Evolutionary conservation across 1,140 invertebrate genomes (phyloP).

Genomic region (Drosophila orena): DNA sequence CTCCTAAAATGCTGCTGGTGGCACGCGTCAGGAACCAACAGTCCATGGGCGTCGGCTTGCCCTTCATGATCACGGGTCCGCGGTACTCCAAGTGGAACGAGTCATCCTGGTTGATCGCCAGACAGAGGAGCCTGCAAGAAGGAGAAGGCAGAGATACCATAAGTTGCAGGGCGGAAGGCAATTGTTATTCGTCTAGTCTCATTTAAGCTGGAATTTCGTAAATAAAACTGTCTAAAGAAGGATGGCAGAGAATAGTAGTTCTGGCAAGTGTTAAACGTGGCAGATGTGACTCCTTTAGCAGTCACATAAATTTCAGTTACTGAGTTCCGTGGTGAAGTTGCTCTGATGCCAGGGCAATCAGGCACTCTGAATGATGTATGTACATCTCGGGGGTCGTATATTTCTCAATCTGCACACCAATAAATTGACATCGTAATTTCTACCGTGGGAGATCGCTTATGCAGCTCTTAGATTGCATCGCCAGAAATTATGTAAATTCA

Average conservation of each 20-base stretch:
- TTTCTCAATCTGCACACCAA: constrained; percentile 22
- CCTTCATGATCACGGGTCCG: constrained; percentile 98
- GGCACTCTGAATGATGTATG: constrained; percentile 37
- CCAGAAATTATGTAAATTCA: constrained; percentile 45
- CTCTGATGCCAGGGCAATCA: constrained; percentile 10
- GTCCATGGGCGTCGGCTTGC: constrained; percentile 97
- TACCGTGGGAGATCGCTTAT: constrained; percentile 11
- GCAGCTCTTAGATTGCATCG: constrained; percentile 35
- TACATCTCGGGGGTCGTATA: constrained; percentile 12
- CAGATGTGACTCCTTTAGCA: constrained; percentile 15
- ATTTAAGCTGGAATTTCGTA: neutral
- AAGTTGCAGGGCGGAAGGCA: neutral
- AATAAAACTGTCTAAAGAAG: too few relatives aligned
- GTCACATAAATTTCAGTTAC: constrained; percentile 29
- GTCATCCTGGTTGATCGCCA: constrained; percentile 93
- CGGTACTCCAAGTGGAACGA: constrained; percentile 94
- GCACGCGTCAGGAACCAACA: constrained; percentile 94
- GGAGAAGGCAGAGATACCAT: constrained; percentile 2
- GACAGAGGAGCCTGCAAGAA: constrained; percentile 91
- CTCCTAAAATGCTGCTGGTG: constrained; percentile 44
- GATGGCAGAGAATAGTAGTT: neutral
- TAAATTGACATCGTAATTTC: constrained; percentile 28
- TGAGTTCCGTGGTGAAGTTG: neutral
- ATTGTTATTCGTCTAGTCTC: neutral
- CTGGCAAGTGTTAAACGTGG: neutral